phyloP scores from a whole-genome alignment of 2,888 invertebrate species.

The Ichneumon xanthorius region DNA sequence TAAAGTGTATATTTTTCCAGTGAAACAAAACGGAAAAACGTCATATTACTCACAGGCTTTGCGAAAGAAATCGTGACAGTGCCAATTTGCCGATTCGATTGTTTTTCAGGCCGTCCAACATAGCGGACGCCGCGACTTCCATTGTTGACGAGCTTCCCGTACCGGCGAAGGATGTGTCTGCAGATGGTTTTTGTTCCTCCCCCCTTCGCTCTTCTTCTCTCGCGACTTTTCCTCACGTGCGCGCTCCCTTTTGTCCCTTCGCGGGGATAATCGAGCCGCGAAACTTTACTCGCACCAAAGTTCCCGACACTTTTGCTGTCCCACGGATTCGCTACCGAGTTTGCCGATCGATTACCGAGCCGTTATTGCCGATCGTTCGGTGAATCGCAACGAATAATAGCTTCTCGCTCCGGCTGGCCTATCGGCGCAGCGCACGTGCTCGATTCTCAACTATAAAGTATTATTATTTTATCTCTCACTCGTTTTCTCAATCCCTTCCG shows the following conservation, averaged over 20 bases:
- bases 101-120: conserved; percentile 91
- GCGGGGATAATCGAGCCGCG: conserved; percentile 56
- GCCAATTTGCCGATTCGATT: conserved; percentile 91
- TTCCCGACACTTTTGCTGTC: conserved; percentile 33
- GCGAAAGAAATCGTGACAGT: conserved; percentile 91
- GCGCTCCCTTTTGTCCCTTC: conserved; percentile 16
- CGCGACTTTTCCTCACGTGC: conserved; percentile 11
- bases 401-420: not conserved
- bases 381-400: conserved; percentile 34
- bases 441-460: conserved; percentile 17
- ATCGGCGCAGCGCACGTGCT: conserved; percentile 10
- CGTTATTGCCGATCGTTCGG: conserved; percentile 36
- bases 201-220: not conserved
- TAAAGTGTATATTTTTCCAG: not conserved
- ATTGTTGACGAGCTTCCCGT: conserved; percentile 85
- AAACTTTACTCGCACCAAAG: conserved; percentile 53
- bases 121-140: conserved; percentile 88
- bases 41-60: conserved; percentile 90
- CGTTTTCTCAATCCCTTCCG: conserved; percentile 40
- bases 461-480: not conserved
- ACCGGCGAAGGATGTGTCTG: conserved; percentile 26
- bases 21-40: not conserved
- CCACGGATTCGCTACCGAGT: conserved; percentile 7
- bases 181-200: not conserved
- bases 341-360: conserved; percentile 32